Conservation (phyloP, 2,113 vertebrate species). For the Scytalopus superciliaris region DNA sequence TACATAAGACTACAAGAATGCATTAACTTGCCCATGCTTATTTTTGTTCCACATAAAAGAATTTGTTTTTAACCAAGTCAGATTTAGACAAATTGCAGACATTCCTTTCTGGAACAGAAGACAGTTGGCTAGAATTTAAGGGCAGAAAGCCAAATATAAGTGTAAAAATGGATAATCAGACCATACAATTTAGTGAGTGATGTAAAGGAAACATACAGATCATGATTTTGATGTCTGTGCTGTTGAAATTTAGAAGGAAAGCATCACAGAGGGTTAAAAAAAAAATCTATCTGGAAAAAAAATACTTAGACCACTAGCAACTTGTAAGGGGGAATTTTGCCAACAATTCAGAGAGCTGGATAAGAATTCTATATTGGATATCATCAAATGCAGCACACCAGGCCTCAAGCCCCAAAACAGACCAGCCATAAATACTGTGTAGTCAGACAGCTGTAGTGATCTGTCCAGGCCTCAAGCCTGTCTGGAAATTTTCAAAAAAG, state of each 20-base stretch:
- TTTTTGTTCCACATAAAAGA: background rate
- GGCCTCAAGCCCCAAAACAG: background rate
- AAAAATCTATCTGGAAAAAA: background rate
- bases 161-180: slow-evolving; percentile 26
- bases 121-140: background rate
- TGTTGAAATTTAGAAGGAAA: background rate
- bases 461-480: background rate
- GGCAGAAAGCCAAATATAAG: background rate
- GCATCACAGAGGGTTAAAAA: background rate
- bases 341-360: background rate
- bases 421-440: slow-evolving; percentile 13
- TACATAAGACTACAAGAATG: background rate
- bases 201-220: background rate
- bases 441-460: slow-evolving; percentile 5
- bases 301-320: background rate
- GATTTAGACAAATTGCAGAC: slow-evolving; percentile 46
- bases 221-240: background rate
- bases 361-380: background rate
- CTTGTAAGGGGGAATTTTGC: background rate
- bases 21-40: background rate
- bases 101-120: slow-evolving; percentile 39
- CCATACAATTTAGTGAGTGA: background rate
- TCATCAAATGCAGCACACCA: slow-evolving; percentile 4
- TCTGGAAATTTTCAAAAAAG: slow-evolving; percentile 32
- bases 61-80: background rate